Conservation (phyloP, 2,113 vertebrate species). For the Phaethornis superciliosus region DNA sequence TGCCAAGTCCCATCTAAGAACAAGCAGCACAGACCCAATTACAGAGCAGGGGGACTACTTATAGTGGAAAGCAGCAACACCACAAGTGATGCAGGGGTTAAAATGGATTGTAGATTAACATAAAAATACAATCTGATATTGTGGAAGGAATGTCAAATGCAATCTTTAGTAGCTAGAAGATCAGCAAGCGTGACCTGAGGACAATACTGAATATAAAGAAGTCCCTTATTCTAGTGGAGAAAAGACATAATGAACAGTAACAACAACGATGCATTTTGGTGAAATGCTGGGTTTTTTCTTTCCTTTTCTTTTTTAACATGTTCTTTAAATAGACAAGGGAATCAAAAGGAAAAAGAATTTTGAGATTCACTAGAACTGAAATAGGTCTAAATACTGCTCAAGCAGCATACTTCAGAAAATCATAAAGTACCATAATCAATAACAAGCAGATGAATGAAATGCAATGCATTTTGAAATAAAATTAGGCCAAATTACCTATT, state of each 20-base stretch:
- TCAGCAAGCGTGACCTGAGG: not conserved
- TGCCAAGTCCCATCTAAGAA: not conserved
- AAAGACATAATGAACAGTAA: not conserved
- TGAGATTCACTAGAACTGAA: not conserved
- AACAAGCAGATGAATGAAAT: fast-evolving
- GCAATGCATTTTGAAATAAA: not conserved
- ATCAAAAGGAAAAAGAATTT: not conserved
- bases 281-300: not conserved
- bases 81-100: not conserved
- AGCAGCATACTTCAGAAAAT: not conserved
- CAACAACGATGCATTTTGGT: not conserved
- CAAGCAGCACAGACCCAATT: not conserved
- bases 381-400: not conserved
- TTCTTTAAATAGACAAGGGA: not conserved
- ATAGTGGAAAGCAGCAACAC: not conserved
- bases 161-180: not conserved
- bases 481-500: not conserved
- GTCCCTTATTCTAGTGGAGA: not conserved
- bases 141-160: not conserved
- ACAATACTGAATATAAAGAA: not conserved
- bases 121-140: not conserved
- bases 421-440: not conserved
- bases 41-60: not conserved
- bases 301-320: not conserved
- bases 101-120: not conserved